Conservation (phyloP, 2,888 invertebrate species). For the Zygaena filipendulae region DNA sequence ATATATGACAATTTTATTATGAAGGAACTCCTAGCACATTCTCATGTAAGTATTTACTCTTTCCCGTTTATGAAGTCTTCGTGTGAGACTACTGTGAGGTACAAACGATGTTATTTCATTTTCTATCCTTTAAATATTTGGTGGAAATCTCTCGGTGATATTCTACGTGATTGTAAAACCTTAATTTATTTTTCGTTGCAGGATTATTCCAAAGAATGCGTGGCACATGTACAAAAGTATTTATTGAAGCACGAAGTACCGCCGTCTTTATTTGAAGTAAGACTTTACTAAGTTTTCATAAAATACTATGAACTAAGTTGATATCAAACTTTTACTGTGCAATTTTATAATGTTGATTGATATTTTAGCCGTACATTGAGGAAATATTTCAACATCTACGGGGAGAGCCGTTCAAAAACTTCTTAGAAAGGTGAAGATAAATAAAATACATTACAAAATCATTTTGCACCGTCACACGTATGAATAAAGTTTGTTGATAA, state of each 20-base stretch:
- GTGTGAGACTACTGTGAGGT: not conserved
- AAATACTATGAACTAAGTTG: too few relatives aligned
- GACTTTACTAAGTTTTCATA: conserved; percentile 13
- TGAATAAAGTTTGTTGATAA: too few relatives aligned
- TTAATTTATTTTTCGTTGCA: conserved; percentile 73
- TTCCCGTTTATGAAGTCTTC: not conserved
- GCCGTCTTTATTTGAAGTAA: conserved; percentile 96
- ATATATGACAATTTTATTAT: conserved; percentile 99
- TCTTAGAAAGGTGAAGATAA: conserved; percentile 92
- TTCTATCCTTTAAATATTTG: too few relatives aligned
- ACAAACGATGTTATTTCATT: not conserved
- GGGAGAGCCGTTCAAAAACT: conserved; percentile 97
- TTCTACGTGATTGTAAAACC: too few relatives aligned
- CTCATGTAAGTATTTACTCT: conserved; percentile 94
- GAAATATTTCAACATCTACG: conserved; percentile 98
- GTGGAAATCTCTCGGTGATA: too few relatives aligned
- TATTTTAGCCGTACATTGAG: conserved; percentile 96
- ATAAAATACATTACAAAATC: too few relatives aligned
- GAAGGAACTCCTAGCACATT: conserved; percentile 98
- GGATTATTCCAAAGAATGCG: conserved; percentile 98
- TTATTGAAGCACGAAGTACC: conserved; percentile 98
- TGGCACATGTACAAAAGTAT: conserved; percentile 97
- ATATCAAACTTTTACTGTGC: not conserved
- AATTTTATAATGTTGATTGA: conserved; percentile 8
- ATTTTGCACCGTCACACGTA: too few relatives aligned